Percentiles rank a stretch among this genome's conserved stretches.
Evolutionary conservation across 2,797 vertebrate species (phyloP).

Genomic region (Brotula barbata): DNA sequence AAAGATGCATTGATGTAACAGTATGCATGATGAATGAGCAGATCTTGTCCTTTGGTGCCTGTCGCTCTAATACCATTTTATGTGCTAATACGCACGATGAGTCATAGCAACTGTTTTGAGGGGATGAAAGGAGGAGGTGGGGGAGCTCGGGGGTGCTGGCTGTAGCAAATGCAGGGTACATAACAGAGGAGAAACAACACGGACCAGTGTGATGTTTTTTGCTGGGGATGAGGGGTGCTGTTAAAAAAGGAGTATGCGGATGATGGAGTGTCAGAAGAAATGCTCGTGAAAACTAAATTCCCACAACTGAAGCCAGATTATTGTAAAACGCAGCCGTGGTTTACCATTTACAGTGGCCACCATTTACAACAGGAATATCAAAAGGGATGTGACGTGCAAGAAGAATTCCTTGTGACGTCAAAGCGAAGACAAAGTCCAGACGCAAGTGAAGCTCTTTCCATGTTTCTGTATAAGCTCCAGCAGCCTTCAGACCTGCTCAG

Average conservation of each 20-base stretch:
- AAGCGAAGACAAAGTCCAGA: slow-evolving; percentile 30
- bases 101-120: slow-evolving; percentile 59
- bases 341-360: slow-evolving; percentile 3
- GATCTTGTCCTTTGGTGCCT: slow-evolving; percentile 65
- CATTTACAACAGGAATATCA: slow-evolving; percentile 9
- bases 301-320: neutral
- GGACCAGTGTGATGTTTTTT: slow-evolving; percentile 34
- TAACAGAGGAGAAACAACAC: slow-evolving; percentile 38
- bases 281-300: slow-evolving; percentile 13
- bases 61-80: slow-evolving; percentile 63
- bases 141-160: slow-evolving; percentile 1
- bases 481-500: slow-evolving; percentile 1
- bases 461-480: slow-evolving; percentile 13
- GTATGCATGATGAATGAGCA: slow-evolving; percentile 69
- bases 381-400: neutral
- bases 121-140: neutral
- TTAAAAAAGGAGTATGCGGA: neutral
- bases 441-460: neutral
- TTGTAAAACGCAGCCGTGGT: slow-evolving; percentile 4
- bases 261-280: neutral
- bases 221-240: neutral
- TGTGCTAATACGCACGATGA: slow-evolving; percentile 69
- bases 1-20: slow-evolving; percentile 64
- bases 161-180: slow-evolving; percentile 29
- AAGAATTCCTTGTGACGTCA: slow-evolving; percentile 25